Percentiles rank a stretch among this genome's conserved stretches.
Conservation (phyloP, 2,797 vertebrate genomes). For the Sebastes hopkinsi region DNA sequence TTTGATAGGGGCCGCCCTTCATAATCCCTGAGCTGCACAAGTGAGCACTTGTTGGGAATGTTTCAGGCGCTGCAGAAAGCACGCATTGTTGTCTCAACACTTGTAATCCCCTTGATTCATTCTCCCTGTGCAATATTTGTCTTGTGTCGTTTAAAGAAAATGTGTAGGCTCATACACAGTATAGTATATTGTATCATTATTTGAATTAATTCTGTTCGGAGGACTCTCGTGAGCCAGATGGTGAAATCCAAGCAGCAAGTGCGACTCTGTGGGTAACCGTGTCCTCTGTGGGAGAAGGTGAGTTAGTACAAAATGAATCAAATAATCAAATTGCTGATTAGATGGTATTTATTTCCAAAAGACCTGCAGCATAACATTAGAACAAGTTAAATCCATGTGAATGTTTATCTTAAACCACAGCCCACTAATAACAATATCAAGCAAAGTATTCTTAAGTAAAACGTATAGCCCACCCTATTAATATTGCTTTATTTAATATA, state of each 20-base stretch:
- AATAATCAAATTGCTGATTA: background rate
- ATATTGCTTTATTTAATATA: background rate
- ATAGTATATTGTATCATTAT: background rate
- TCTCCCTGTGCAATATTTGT: background rate
- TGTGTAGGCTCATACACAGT: background rate
- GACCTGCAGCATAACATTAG: background rate
- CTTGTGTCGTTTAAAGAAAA: background rate
- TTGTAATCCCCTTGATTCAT: conserved; percentile 23
- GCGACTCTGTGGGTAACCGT: background rate
- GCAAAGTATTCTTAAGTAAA: background rate
- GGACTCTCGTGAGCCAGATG: background rate
- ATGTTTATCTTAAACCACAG: background rate
- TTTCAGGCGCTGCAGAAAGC: conserved; percentile 43
- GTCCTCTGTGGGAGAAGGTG: background rate
- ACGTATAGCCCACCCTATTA: background rate
- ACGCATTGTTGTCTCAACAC: conserved; percentile 38
- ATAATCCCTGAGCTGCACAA: conserved; percentile 55
- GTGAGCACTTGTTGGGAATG: conserved; percentile 72
- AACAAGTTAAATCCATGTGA: background rate
- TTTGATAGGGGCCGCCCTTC: conserved; percentile 41
- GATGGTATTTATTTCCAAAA: background rate
- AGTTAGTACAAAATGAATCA: background rate
- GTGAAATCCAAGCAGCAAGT: background rate
- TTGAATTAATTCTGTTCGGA: background rate
- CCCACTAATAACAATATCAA: background rate